phyloP scores from a whole-genome alignment of 2,113 vertebrate species.

The Pelusios castaneus region DNA sequence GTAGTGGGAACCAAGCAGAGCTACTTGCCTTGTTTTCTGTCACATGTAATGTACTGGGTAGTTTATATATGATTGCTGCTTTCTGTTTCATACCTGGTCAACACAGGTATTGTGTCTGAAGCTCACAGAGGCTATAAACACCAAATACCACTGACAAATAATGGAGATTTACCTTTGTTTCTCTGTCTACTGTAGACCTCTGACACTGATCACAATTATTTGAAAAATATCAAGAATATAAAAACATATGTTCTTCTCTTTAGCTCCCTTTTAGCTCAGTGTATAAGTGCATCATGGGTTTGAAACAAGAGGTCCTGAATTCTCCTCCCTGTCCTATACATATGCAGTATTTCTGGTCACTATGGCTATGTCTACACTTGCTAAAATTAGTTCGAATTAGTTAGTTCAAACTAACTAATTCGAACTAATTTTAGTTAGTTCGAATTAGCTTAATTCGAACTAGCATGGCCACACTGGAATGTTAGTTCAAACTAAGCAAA shows the following conservation, averaged over 20 bases:
- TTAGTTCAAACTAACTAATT: too few species aligned
- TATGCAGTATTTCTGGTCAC: not conserved
- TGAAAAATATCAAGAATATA: not conserved
- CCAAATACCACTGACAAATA: not conserved
- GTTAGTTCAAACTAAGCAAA: too few species aligned
- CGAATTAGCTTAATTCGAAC: too few species aligned
- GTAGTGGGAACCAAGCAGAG: not conserved
- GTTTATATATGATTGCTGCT: not conserved
- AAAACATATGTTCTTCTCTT: not conserved
- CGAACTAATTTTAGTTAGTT: too few species aligned
- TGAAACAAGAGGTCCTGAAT: not conserved
- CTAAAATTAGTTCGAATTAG: too few species aligned
- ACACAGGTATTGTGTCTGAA: not conserved
- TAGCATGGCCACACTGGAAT: too few species aligned
- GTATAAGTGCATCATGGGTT: not conserved
- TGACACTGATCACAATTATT: not conserved
- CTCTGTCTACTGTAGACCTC: accelerated
- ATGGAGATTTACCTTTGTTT: not conserved
- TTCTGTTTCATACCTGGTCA: not conserved
- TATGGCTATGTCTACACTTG: not conserved
- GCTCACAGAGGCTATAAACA: not conserved
- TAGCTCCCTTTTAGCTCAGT: accelerated
- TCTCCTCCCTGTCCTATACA: not conserved
- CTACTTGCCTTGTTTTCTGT: not conserved
- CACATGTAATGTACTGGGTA: not conserved